Base-by-base conservation (phyloP, 35 echinoderm and acorn worm species). In the Strongylocentrotus purpuratus region DNA sequence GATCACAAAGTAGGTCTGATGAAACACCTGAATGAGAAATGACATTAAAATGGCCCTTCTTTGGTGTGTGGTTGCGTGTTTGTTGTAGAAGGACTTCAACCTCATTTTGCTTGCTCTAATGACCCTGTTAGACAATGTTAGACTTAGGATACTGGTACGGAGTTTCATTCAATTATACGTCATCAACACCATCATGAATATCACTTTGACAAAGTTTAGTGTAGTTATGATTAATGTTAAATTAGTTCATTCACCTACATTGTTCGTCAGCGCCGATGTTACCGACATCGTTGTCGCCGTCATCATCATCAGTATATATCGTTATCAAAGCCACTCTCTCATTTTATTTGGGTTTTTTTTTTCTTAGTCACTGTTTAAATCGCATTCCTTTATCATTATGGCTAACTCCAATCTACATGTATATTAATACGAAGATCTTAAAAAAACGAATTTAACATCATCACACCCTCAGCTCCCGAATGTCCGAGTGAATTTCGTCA, bases 81-180 rank as follows among this genome's bases (percentile, higher is more conserved):
- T 78, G 65, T 78, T 78, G n/a, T 22, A 78, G 22, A n/a, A 78
- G 65, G 65, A 78, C 65, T 78, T 78, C 65, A 78, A 4, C 65
- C 65, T 78, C 65, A 28, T 78, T n/a, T 78, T n/a, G 20, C 25
- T 22, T 78, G 65, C 65, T 78, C 65, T 78, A 78, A 78, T 78
- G 65, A 78, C 65, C 65, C 22, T 28, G 15, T 78, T 18, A 28
- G 15, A 55, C 1, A 55, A 55, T 9, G 11, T 55, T 55, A 55
- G 15, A 55, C 50, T 55, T 1, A 78, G 4, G 6, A 78, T 22
- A 78, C 22, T 78, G 65, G 25, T 28, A 78, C 65, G 20, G 65
- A 78, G 25, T 78, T 78, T n/a, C 65, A 78, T n/a, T 78, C 65
- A 78, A 78, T 78, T 78, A 70, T 70, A 78, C 65, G 65, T 78